Base-by-base conservation (phyloP, 1,140 invertebrate species). In the Galendromus occidentalis region DNA sequence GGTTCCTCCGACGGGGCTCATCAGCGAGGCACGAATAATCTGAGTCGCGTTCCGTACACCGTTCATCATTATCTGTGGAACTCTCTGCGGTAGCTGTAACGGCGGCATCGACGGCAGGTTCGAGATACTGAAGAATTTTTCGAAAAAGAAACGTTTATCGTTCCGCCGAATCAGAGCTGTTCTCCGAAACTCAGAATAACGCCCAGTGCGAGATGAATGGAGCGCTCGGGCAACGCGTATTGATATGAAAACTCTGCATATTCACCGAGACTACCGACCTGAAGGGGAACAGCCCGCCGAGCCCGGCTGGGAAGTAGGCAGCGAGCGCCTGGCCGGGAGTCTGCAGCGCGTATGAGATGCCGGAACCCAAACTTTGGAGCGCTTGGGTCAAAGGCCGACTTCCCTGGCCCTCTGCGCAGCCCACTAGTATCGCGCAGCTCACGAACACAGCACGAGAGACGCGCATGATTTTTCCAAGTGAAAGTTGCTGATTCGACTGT, bases 61-160 rank as follows among this genome's bases (percentile, higher is more conserved):
- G 33, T 59, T 59, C 14, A 59, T 59, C 51, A 59, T 59, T 12
- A 59, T 59, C 25, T 59, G 51, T 20, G 51, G 51, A 17, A 59
- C 14, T 25, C 51, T 25, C 22, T 59, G 14, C n/a, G 51, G 51
- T 6, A 59, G 25, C 25, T 33, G 51, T 20, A 59, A 17, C 25
- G 51, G 51, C 25, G 51, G 51, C 33, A 59, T 17, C 14, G 51
- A 59, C 1, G 51, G 51, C 14, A 59, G 22, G 9, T 59, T 59
- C 12, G 51, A 17, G 22, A 59, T 59, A 59, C 51, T 59, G 45
- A 7, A 22, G 9, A 59, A n/a, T n/a, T n/a, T n/a, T n/a, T n/a
- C n/a, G n/a, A n/a, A n/a, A n/a, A n/a, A n/a, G n/a, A n/a, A n/a
- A n/a, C n/a, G n/a, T n/a, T n/a, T n/a, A n/a, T n/a, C n/a, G n/a